phyloP scores from a whole-genome alignment of 1,140 invertebrate species.

The Phocides pigmalion region DNA sequence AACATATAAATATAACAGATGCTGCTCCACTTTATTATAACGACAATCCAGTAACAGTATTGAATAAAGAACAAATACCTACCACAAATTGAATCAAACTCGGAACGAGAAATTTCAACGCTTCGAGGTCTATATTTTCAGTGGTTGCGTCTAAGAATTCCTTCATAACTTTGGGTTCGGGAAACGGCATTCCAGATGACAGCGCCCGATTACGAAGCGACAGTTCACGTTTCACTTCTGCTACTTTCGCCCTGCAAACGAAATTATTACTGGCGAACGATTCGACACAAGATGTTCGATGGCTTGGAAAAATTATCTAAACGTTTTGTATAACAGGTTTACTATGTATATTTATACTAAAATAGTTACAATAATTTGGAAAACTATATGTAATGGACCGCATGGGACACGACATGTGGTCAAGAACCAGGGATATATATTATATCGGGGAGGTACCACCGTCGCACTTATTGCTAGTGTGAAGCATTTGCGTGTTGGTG shows the following conservation, averaged over 20 bases:
- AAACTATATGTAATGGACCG: no score
- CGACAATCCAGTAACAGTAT: slow-evolving; percentile 20
- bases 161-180: slow-evolving; percentile 88
- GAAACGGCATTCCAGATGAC: slow-evolving; percentile 86
- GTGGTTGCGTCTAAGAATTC: slow-evolving; percentile 87
- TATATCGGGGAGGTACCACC: no score
- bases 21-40: not conserved
- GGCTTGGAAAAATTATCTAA: not conserved
- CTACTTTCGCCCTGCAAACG: slow-evolving; percentile 83
- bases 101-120: slow-evolving; percentile 86
- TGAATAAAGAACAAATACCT: slow-evolving; percentile 80
- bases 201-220: slow-evolving; percentile 88
- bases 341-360: not conserved
- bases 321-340: not conserved
- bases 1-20: not conserved
- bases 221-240: slow-evolving; percentile 87
- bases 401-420: no score
- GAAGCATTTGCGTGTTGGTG: no score
- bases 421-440: no score
- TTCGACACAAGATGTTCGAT: slow-evolving; percentile 14
- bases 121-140: slow-evolving; percentile 75
- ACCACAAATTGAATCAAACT: slow-evolving; percentile 88
- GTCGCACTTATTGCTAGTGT: no score
- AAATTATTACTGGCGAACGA: slow-evolving; percentile 10
- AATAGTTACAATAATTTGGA: not conserved